Evolutionary conservation across 2,888 invertebrate genomes (phyloP).

Genomic region (Cartodere bifasciata): DNA sequence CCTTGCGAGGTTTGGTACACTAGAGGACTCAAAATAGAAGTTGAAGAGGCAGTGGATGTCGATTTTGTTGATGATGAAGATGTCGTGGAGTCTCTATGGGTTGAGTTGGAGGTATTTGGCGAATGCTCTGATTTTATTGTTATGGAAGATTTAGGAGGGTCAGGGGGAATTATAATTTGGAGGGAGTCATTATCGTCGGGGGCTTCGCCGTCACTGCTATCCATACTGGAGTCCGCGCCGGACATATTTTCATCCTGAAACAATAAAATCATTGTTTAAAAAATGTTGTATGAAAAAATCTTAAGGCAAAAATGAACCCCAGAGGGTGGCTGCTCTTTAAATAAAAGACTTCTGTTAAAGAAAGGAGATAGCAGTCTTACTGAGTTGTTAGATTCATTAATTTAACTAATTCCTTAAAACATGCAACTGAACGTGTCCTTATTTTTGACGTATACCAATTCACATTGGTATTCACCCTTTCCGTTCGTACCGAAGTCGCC

Average conservation of each 20-base stretch:
- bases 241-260: constrained; percentile 35
- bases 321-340: neutral
- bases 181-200: constrained; percentile 22
- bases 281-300: no score
- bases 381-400: no score
- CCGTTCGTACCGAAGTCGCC: no score
- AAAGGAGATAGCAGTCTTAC: no score
- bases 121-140: neutral
- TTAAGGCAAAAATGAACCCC: neutral
- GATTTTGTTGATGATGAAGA: constrained; percentile 17
- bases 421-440: no score
- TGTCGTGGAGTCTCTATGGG: constrained; percentile 11
- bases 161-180: constrained; percentile 18
- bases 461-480: no score
- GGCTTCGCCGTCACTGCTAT: constrained; percentile 31
- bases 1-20: constrained; percentile 37
- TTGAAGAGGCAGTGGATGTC: constrained; percentile 14
- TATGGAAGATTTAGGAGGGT: constrained; percentile 5
- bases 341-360: no score
- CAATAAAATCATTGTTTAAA: constrained; percentile 15
- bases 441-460: no score
- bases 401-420: no score
- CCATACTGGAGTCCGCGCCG: constrained; percentile 30
- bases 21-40: constrained; percentile 25
- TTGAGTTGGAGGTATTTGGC: constrained; percentile 6